Base-by-base conservation (phyloP, 1,140 invertebrate genomes). In the Drosophila tropicalis region DNA sequence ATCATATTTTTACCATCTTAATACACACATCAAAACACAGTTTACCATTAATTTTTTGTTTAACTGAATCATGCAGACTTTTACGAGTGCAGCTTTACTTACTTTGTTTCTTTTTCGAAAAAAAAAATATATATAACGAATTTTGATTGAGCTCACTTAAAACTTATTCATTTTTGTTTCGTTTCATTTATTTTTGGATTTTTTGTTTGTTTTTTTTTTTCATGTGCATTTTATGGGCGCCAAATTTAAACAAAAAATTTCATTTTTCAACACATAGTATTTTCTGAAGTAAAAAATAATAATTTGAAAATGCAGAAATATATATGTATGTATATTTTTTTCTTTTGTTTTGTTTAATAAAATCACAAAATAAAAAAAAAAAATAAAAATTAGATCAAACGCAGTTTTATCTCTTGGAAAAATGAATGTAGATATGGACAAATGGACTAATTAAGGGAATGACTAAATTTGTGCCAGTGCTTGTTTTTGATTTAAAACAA, bases 241-340 rank as follows among this genome's bases (percentile, higher is more conserved):
- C 32, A 41, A 36, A 76, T 58, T 54, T 57, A 75, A 69, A 39
- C 12, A 39, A 39, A 39, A 76, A 29, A 51, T 62, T 12, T 63
- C 32, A 72, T 56, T 63, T 17, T 40, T 44, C 58, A 5, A 56
- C 60, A 39, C 36, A 41, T 22, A n/a, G n/a, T n/a, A 74, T 69
- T 75, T 36, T 51, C 19, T 22, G 19, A 22, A 9, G 19, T 22
- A 51, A 9, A 9, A 51, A 29, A 54, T 70, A 72, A 76, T 54
- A 39, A 61, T 63, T 32, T 25, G 25, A 25, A 62, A 62, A 68
- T 41, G 13, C 25, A 15, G 19, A 40, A 17, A 55, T 56, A 15
- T 40, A 44, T 32, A 47, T 25, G 10, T 32, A 13, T 39, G 4
- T 36, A 34, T 34, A 9, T 70, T 19, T 5, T 15, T 17, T 19